Base-by-base conservation (phyloP, 2,888 invertebrate species). In the Oscheius sp. region DNA sequence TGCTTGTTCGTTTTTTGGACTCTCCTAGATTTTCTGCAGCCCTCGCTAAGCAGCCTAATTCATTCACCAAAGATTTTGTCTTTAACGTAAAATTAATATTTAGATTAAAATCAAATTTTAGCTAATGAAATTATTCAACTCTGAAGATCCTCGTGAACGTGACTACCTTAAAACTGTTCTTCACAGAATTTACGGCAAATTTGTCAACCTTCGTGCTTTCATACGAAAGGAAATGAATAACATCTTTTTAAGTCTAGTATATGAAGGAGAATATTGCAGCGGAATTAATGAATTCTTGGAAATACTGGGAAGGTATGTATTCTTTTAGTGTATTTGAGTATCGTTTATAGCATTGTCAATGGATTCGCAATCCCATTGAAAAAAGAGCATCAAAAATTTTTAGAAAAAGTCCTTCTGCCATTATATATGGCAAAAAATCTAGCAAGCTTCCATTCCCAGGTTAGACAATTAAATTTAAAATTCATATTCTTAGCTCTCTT, bases 151-250 rank as follows among this genome's bases (percentile, higher is more conserved):
- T 42, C 42, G 61, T 3, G 61, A 61, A 27, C 42, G 61, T 4
- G 61, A 61, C 27, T 61, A 45, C 27, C 17, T 61, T 17, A 61
- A 61, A 27, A 61, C 61, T 3, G 29, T 61, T 5, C 12, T 61
- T 27, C 61, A 61, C 45, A 42, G 61, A 42, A 42, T 61, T 20
- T 61, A 61, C n/a, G 61, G 61, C 23, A 61, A 61, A 42, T 61
- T 61, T n/a, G 15, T 61, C 8, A 17, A 15, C 12, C 29, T 29
- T n/a, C 61, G 61, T 6, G 27, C 42, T 8, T 61, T 25, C 45
- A 61, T 61, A n/a, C 39, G 61, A 25, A 61, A 61, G 29, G 61
- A 61, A 25, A 42, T 61, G 25, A 42, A 61, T 29, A 39, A 61
- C 17, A 45, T 61, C 31, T 61, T 61, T n/a, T 45, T 61, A 3